Evolutionary conservation across 2,113 vertebrate species (phyloP).

Genomic region (Gnathonemus echidnorhynchus): DNA sequence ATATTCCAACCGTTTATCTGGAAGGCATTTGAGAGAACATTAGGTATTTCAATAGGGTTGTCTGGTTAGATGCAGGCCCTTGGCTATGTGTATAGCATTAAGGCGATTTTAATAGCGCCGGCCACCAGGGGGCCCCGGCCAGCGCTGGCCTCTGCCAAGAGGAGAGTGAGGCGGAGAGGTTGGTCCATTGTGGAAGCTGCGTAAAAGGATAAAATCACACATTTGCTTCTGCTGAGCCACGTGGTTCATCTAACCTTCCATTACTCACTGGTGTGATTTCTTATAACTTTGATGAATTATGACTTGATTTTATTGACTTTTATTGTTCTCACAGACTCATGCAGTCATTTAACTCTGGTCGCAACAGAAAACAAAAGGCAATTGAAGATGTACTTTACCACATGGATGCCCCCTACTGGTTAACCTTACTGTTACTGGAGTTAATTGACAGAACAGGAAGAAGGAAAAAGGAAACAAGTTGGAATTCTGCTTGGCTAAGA

Average conservation of each 20-base stretch:
- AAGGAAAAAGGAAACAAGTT: conserved; percentile 19
- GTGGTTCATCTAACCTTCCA: conserved; percentile 40
- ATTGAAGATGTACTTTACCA: conserved; percentile 10
- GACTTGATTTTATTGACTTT: neutral
- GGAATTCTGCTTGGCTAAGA: conserved; percentile 14
- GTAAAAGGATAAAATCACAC: conserved; percentile 70
- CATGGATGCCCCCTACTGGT: conserved; percentile 4
- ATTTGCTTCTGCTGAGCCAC: conserved; percentile 55
- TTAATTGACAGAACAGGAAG: neutral
- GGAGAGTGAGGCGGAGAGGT: conserved; percentile 59
- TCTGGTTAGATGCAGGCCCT: conserved; percentile 29
- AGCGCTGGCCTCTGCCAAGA: conserved; percentile 68
- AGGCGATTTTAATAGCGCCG: conserved; percentile 64
- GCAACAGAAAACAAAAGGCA: neutral
- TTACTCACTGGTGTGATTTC: neutral
- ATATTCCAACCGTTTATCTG: conserved; percentile 37
- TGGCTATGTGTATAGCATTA: conserved; percentile 42
- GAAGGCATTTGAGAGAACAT: conserved; percentile 33
- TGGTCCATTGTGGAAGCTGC: conserved; percentile 73
- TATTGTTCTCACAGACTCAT: conserved; percentile 8
- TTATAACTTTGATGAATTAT: neutral
- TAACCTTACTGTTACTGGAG: conserved; percentile 22
- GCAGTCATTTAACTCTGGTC: neutral
- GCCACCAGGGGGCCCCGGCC: conserved; percentile 66
- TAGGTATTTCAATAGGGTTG: conserved; percentile 27